Evolutionary conservation across 2,797 vertebrate species (phyloP).

Genomic region (Pempheris klunzingeri): DNA sequence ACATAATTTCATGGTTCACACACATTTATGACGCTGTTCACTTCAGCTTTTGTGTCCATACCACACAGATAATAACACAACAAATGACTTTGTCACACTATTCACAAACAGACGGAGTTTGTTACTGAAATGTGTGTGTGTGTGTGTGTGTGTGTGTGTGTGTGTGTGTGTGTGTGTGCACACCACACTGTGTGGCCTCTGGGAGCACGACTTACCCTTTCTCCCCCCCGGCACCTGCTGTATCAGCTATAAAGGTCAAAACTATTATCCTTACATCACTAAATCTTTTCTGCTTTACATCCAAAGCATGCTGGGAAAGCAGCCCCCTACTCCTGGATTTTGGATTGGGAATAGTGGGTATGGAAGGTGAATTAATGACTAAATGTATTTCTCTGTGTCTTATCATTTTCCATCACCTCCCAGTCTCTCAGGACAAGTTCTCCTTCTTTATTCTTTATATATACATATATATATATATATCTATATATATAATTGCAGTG

Average conservation of each 20-base stretch:
- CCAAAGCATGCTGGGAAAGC: conserved; percentile 7
- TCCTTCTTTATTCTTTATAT: no score
- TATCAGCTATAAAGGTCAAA: conserved; percentile 26
- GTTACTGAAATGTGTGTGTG: conserved; percentile 15
- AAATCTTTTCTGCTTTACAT: conserved; percentile 21
- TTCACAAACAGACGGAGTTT: conserved; percentile 15
- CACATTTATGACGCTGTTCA: not conserved
- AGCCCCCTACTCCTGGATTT: not conserved
- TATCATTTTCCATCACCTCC: not conserved
- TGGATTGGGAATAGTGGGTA: not conserved
- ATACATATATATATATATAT: no score
- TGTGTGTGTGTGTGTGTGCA: not conserved
- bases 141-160: not conserved
- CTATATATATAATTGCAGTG: no score
- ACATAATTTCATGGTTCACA: not conserved
- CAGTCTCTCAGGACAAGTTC: not conserved
- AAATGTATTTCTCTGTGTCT: not conserved
- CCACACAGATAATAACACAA: not conserved
- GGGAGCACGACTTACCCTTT: conserved; percentile 22
- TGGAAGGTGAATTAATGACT: no score
- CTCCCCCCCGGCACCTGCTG: conserved; percentile 9
- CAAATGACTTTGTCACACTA: conserved; percentile 4
- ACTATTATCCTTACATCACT: conserved; percentile 30
- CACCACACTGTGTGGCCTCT: conserved; percentile 3
- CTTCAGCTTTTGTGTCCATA: not conserved